phyloP scores from a whole-genome alignment of 2,113 vertebrate genomes.

The Entomyzon cyanotis region DNA sequence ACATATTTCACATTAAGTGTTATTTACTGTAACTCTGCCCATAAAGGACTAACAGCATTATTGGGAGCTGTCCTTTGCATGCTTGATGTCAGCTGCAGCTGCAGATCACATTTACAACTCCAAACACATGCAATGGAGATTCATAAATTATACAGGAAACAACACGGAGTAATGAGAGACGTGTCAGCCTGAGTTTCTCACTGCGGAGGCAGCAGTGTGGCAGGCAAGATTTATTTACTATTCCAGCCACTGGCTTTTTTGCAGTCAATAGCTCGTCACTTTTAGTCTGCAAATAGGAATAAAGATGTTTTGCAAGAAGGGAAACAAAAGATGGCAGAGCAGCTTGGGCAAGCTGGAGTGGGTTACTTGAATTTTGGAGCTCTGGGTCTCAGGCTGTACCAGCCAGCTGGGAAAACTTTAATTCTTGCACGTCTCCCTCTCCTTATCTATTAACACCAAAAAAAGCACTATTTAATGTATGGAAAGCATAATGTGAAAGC shows the following conservation, averaged over 20 bases:
- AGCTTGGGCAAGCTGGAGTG: background rate
- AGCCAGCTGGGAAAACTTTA: background rate
- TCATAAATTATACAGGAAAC: slow-evolving; percentile 31
- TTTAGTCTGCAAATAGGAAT: background rate
- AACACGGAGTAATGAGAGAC: background rate
- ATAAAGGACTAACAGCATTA: background rate
- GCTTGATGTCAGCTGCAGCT: background rate
- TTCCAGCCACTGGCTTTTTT: background rate
- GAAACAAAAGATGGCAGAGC: background rate
- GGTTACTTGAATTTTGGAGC: background rate
- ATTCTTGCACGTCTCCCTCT: background rate
- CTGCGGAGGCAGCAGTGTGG: background rate
- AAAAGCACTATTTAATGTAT: background rate
- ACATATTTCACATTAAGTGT: background rate
- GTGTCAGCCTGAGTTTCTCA: background rate
- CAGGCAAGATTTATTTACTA: slow-evolving; percentile 35
- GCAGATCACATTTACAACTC: slow-evolving; percentile 1
- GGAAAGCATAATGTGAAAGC: background rate
- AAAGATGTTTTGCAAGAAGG: background rate
- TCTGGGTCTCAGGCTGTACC: background rate
- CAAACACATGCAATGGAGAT: background rate
- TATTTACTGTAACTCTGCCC: slow-evolving; percentile 12
- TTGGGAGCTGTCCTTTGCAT: background rate
- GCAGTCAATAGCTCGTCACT: background rate
- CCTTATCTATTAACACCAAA: background rate